These are phyloP conservation scores for Malurus alboscapulatus DNA, from an alignment of 2,113 vertebrate genomes.

Conservation along the genomic window DNA sequence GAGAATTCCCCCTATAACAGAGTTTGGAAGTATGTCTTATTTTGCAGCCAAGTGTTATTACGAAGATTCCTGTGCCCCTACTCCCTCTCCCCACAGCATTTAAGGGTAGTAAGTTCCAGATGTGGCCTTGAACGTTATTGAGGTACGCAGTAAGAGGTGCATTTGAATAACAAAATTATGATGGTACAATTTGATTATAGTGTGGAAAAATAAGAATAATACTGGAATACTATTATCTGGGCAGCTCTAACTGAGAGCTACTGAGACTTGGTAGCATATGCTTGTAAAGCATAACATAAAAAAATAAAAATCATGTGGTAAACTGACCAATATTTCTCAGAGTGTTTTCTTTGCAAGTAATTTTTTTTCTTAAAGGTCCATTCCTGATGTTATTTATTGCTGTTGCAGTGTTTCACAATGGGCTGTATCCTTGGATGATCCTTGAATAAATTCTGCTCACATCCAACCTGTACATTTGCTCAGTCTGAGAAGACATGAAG, in stretches of 20 bases:
- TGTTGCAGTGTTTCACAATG: not conserved
- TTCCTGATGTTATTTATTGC: not conserved
- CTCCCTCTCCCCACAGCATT: not conserved
- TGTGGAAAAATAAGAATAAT: conserved; percentile 54
- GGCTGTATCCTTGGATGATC: not conserved
- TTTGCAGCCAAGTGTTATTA: not conserved
- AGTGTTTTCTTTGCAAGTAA: conserved; percentile 3
- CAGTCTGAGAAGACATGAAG: not conserved
- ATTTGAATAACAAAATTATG: conserved; percentile 81
- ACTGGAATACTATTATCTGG: conserved; percentile 63
- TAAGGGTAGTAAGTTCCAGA: conserved; percentile 27
- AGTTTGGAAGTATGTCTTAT: not conserved
- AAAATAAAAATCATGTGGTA: not conserved
- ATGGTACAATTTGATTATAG: conserved; percentile 82
- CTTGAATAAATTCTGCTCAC: not conserved
- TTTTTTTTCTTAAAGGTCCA: not conserved
- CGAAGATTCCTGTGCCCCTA: not conserved
- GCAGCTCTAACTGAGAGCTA: conserved; percentile 52
- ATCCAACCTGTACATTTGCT: not conserved
- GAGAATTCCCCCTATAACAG: not conserved
- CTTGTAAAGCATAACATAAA: conserved; percentile 9
- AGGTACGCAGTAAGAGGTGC: conserved; percentile 66
- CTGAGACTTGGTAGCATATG: conserved; percentile 24
- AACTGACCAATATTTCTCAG: not conserved
- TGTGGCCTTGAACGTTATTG: conserved; percentile 58